Percentiles rank a stretch among this genome's conserved stretches.
These are phyloP conservation scores for Epistrophe eligans DNA, from an alignment of 2,888 invertebrate genomes.

Conservation along the genomic window DNA sequence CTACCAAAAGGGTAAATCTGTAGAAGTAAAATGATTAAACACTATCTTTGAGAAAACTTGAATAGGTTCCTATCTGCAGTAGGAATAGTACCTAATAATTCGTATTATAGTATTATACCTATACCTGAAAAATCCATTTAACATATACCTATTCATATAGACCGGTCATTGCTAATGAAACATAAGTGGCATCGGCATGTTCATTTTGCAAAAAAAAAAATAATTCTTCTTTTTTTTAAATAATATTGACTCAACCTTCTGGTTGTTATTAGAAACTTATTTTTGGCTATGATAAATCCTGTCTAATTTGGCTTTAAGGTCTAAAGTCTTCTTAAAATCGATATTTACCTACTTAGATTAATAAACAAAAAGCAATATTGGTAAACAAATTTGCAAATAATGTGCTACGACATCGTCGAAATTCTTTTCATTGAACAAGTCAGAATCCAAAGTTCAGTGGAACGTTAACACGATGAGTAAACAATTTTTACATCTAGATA, in stretches of 20 bases:
- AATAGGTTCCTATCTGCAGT: too few relatives aligned
- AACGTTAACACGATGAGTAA: background rate
- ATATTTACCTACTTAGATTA: background rate
- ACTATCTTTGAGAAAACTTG: too few relatives aligned
- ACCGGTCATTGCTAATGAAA: too few relatives aligned
- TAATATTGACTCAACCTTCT: background rate
- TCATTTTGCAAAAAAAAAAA: background rate
- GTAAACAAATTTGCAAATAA: background rate
- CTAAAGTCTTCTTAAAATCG: background rate
- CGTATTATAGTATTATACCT: too few relatives aligned
- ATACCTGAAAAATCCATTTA: too few relatives aligned
- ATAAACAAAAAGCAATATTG: background rate
- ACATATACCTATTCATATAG: too few relatives aligned
- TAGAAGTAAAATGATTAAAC: too few relatives aligned
- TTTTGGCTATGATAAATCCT: background rate
- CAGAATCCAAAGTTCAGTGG: slow-evolving; percentile 4
- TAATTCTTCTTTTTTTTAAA: background rate
- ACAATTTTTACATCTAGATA: background rate
- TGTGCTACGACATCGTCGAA: background rate
- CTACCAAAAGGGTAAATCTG: too few relatives aligned
- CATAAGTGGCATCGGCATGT: background rate
- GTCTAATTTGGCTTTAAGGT: background rate
- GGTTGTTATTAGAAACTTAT: background rate
- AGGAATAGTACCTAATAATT: too few relatives aligned
- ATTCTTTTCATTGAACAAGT: background rate